Evolutionary conservation across 2,113 vertebrate species (phyloP), one percentile per base, ranked within the genome.

Genomic region (Cottus gobio): DNA sequence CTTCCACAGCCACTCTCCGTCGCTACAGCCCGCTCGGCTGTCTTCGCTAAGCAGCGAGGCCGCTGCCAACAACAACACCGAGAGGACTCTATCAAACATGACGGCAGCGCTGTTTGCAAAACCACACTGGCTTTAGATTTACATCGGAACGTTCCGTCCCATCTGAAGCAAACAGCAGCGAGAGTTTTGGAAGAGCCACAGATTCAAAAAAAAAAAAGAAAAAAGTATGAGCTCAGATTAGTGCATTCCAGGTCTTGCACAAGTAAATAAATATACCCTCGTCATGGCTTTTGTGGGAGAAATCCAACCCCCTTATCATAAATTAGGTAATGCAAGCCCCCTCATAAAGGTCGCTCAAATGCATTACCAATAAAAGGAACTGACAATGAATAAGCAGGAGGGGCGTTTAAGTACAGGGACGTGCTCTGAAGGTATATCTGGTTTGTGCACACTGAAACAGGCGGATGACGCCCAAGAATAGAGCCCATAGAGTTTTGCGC

Each of bases 61-160:
- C 16, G 2, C 44, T 6, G 87, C 87, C 87, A 89, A 84, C 79
- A 87, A 77, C 86, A 90, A 80, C 89, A 90, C 52, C 87, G 87
- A 74, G 26, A 86, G 67, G 64, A 89, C 79, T 77, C 52, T 76
- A 71, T 93, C 83, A 89, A 91, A 91, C 84, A 87, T 87, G 88
- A 89, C 77, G 68, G 70, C 71, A 71, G 74, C 52, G 37, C 62
- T 84, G 79, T 89, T 90, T 89, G 91, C 62, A 81, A 91, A 93
- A 91, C 91, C 89, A 87, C 91, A 79, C 70, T 37, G 84, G 67
- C 77, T 79, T 79, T 54, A 63, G 70, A 66, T 83, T 92, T 85
- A 87, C 84, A 85, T 90, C 77, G 71, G 66, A 90, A 85, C 81
- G 78, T 81, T 87, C 75, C 12, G 56, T 75, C 61, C 71, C 61